Conservation (phyloP, 1,140 invertebrate genomes). For the Drosophila biarmipes region DNA sequence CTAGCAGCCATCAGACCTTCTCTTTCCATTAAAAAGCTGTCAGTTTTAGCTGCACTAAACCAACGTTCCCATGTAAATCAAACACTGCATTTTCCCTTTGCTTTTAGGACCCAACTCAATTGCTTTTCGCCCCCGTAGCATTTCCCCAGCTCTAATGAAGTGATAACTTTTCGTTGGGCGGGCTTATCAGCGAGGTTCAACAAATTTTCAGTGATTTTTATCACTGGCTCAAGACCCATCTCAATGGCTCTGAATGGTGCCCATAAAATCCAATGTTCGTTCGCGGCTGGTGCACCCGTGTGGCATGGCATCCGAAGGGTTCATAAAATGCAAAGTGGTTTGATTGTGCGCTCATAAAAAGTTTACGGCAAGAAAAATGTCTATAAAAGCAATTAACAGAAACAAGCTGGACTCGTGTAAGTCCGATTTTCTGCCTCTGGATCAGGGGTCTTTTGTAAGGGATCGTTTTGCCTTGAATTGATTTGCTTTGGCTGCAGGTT, state of each 20-base stretch:
- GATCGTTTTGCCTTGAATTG: constrained; percentile 44
- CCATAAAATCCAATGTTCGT: constrained; percentile 53
- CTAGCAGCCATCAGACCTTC: not conserved
- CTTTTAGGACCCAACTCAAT: constrained; percentile 9
- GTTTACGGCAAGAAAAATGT: constrained; percentile 64
- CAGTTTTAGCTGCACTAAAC: constrained; percentile 2
- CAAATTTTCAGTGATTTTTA: constrained; percentile 78
- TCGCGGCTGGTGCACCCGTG: constrained; percentile 28
- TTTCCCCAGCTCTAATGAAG: constrained; percentile 55
- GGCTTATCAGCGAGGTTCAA: constrained; percentile 55
- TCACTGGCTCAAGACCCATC: constrained; percentile 51
- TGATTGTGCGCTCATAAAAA: constrained; percentile 73
- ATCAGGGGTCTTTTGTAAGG: constrained; percentile 33
- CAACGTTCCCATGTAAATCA: constrained; percentile 15
- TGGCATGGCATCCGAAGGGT: constrained; percentile 24
- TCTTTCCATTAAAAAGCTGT: constrained; percentile 6
- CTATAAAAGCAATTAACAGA: constrained; percentile 72
- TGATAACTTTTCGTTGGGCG: constrained; percentile 58
- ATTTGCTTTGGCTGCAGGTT: constrained; percentile 45
- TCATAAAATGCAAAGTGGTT: constrained; percentile 77
- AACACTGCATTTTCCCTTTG: constrained; percentile 1
- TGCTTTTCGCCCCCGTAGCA: constrained; percentile 10
- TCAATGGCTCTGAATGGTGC: constrained; percentile 58
- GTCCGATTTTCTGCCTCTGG: constrained; percentile 21
- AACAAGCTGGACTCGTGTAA: constrained; percentile 34